Percentiles rank a stretch among this genome's conserved stretches.
Evolutionary conservation across 2,113 vertebrate genomes (phyloP).

Genomic region (Campylomormyrus numenius): DNA sequence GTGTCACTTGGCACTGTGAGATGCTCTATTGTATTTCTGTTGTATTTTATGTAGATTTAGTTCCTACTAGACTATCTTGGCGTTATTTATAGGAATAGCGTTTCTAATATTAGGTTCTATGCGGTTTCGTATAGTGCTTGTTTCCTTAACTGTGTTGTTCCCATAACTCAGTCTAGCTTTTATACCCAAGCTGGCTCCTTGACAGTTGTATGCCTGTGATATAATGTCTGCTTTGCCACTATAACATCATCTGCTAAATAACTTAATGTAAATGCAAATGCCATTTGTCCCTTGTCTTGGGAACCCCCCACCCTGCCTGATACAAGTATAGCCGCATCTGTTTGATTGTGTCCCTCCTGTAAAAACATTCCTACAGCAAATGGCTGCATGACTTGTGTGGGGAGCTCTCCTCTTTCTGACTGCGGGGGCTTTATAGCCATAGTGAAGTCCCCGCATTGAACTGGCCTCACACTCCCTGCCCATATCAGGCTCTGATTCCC

Average conservation of each 20-base stretch:
- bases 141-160: background rate
- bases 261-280: background rate
- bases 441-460: background rate
- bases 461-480: background rate
- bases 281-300: background rate
- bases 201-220: background rate
- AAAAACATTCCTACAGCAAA: constrained; percentile 12
- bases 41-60: background rate
- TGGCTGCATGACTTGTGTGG: background rate
- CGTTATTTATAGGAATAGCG: background rate
- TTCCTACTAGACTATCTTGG: background rate
- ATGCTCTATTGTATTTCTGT: background rate
- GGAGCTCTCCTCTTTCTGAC: background rate
- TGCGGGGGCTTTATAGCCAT: background rate
- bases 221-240: background rate
- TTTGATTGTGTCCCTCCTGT: background rate
- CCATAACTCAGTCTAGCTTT: background rate
- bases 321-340: background rate
- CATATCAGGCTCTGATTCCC: background rate
- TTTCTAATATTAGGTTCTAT: background rate
- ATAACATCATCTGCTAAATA: background rate
- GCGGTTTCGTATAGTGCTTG: background rate
- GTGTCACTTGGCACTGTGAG: background rate
- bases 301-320: background rate
- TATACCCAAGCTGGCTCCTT: background rate